A percentile compares a stretch with the other conserved stretches of the same genome.
Evolutionary conservation across 1,140 invertebrate genomes (phyloP).

Genomic region (Harpegnathos saltator): DNA sequence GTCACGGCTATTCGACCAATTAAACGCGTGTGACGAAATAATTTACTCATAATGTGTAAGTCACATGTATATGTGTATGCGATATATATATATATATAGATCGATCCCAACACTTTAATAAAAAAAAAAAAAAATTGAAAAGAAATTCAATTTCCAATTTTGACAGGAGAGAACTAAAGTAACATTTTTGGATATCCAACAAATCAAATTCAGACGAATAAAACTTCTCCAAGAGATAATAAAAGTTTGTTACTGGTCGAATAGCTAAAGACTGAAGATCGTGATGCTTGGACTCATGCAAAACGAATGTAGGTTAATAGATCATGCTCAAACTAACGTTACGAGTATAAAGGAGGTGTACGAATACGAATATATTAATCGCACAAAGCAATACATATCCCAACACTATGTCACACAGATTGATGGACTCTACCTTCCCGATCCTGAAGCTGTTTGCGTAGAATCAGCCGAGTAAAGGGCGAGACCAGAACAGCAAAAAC

Average conservation of each 20-base stretch:
- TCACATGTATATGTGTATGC: background rate
- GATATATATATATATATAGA: background rate
- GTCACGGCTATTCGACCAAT: background rate
- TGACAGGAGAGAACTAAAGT: background rate
- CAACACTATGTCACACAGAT: slow-evolving; percentile 88
- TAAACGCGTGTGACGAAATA: background rate
- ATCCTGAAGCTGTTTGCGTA: slow-evolving; percentile 88
- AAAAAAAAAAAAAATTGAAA: slow-evolving; percentile 1
- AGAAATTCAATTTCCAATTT: background rate
- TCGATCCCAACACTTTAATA: background rate
- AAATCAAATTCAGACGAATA: background rate
- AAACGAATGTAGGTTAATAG: slow-evolving; percentile 60
- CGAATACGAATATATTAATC: slow-evolving; percentile 88
- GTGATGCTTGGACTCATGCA: slow-evolving; percentile 59
- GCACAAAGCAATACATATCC: slow-evolving; percentile 88
- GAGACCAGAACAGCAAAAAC: slow-evolving; percentile 79
- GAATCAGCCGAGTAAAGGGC: slow-evolving; percentile 71
- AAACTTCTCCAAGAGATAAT: background rate
- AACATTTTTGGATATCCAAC: background rate
- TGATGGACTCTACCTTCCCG: slow-evolving; percentile 90
- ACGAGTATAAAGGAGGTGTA: slow-evolving; percentile 85
- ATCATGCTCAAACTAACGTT: slow-evolving; percentile 62
- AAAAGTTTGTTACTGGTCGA: slow-evolving; percentile 7
- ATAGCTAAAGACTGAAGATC: slow-evolving; percentile 18
- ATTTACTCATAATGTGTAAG: background rate